Evolutionary conservation across 2,113 vertebrate genomes (phyloP).

Genomic region (Anolis sagrei): DNA sequence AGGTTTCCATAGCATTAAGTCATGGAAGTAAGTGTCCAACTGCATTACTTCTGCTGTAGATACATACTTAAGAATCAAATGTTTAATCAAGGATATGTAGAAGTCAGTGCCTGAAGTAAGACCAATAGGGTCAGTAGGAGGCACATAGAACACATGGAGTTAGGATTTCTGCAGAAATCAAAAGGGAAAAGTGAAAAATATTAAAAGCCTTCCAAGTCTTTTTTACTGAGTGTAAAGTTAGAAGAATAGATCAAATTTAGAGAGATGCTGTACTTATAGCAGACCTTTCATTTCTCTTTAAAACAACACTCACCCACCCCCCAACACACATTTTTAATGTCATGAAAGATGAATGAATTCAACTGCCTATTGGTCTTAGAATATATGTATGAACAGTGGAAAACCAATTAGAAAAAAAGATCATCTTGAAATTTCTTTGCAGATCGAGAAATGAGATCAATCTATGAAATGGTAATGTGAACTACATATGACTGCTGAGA

Average conservation of each 20-base stretch:
- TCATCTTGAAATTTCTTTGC: not conserved
- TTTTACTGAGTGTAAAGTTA: not conserved
- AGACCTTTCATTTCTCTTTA: not conserved
- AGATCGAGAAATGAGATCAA: not conserved
- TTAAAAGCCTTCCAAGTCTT: not conserved
- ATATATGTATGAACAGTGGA: not conserved
- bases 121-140: not conserved
- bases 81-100: not conserved
- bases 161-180: not conserved
- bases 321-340: not conserved
- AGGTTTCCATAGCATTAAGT: too few species aligned
- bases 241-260: not conserved
- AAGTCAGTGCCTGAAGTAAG: not conserved
- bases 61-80: not conserved
- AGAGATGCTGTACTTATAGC: not conserved
- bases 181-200: not conserved
- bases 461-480: constrained; percentile 24
- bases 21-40: too few species aligned
- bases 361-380: not conserved
- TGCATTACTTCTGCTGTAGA: not conserved
- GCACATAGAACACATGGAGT: not conserved
- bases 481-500: constrained; percentile 39
- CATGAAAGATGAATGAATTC: not conserved
- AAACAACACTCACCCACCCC: too few species aligned
- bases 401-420: not conserved